phyloP scores from a whole-genome alignment of 2,888 invertebrate species.

The Deilephila porcellus region DNA sequence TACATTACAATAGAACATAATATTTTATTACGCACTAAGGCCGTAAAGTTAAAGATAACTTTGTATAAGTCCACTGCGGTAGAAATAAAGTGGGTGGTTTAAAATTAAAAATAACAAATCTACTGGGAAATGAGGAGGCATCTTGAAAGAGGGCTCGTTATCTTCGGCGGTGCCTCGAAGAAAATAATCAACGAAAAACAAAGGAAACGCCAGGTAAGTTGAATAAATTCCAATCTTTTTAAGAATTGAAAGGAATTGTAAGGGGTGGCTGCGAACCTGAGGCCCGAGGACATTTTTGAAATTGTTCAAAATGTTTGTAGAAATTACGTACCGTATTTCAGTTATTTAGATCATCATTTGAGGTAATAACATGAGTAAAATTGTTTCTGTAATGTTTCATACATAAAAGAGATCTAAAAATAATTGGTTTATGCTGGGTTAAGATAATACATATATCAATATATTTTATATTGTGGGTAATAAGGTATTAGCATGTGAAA shows the following conservation, averaged over 20 bases:
- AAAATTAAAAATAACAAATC: conserved; percentile 70
- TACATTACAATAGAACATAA: no score
- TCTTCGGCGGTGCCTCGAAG: conserved; percentile 60
- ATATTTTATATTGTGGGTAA: no score
- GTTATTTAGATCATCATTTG: conserved; percentile 32
- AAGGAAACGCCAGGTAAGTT: conserved; percentile 53
- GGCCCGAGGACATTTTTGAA: conserved; percentile 35
- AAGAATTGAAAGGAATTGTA: conserved; percentile 42
- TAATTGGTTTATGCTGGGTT: no score
- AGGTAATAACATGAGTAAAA: no score
- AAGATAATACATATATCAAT: no score
- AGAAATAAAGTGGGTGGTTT: conserved; percentile 50
- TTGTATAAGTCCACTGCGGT: conserved; percentile 43
- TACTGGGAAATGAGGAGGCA: conserved; percentile 68
- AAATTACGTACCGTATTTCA: conserved; percentile 32
- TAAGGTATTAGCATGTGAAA: no score
- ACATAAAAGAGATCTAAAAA: no score
- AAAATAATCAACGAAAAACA: conserved; percentile 69
- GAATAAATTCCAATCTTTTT: conserved; percentile 53
- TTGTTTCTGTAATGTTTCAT: no score
- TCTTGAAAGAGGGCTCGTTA: conserved; percentile 67
- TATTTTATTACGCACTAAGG: no score
- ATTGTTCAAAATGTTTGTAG: conserved; percentile 33
- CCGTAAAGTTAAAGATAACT: background rate
- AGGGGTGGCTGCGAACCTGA: conserved; percentile 32